phyloP scores from a whole-genome alignment of 2,888 invertebrate genomes.

The Drosophila rellima region DNA sequence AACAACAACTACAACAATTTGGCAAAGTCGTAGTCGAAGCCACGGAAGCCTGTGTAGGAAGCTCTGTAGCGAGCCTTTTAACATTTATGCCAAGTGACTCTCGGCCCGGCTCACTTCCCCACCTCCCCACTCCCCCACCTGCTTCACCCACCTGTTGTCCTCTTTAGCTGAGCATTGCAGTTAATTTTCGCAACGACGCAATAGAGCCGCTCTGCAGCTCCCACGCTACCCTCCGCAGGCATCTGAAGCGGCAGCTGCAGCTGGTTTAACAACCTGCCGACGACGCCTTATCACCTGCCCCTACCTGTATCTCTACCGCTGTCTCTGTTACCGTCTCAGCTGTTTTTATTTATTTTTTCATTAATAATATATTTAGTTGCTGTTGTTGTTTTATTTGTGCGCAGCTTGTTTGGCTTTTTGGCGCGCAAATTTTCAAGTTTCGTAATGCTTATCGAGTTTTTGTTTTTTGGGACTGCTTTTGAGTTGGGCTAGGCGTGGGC shows the following conservation, averaged over 20 bases:
- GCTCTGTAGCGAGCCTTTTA: slow-evolving; percentile 73
- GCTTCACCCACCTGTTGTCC: slow-evolving; percentile 5
- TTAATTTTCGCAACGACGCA: slow-evolving; percentile 81
- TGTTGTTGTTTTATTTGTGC: slow-evolving; percentile 24
- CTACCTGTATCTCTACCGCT: slow-evolving; percentile 38
- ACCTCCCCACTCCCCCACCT: not conserved
- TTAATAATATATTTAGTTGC: slow-evolving; percentile 50
- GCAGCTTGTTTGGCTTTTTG: slow-evolving; percentile 51
- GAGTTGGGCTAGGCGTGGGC: slow-evolving; percentile 47
- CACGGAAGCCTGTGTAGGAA: slow-evolving; percentile 67
- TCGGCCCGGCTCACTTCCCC: not conserved
- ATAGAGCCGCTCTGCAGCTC: slow-evolving; percentile 61
- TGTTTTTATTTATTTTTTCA: slow-evolving; percentile 39
- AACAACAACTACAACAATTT: slow-evolving; percentile 30
- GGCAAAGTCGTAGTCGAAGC: slow-evolving; percentile 34
- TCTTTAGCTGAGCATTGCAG: slow-evolving; percentile 53
- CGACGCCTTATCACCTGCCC: slow-evolving; percentile 64
- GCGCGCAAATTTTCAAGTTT: slow-evolving; percentile 60
- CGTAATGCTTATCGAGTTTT: slow-evolving; percentile 53
- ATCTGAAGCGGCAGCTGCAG: slow-evolving; percentile 38
- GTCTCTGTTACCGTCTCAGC: slow-evolving; percentile 25
- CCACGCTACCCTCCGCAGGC: slow-evolving; percentile 59
- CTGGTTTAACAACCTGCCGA: slow-evolving; percentile 72
- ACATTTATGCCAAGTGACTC: slow-evolving; percentile 63
- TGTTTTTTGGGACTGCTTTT: slow-evolving; percentile 4